Conservation (phyloP, 2,113 vertebrate genomes). For the Lipophrys pholis region DNA sequence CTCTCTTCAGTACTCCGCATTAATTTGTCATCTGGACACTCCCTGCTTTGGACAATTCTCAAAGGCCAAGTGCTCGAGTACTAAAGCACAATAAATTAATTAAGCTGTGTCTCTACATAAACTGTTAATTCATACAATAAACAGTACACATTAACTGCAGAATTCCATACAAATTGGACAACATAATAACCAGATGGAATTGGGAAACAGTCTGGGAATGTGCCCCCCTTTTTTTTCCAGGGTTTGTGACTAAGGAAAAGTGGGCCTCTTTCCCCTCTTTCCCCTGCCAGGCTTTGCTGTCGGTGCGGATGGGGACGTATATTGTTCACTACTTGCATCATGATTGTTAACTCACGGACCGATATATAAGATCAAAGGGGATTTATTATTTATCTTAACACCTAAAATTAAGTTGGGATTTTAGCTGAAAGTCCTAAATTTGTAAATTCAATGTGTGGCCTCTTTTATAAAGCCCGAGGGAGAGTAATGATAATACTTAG, state of each 20-base stretch:
- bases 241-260: constrained; percentile 50
- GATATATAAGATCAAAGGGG: too few species aligned
- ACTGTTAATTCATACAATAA: constrained; percentile 53
- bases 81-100: constrained; percentile 18
- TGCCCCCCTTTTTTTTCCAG: constrained; percentile 35
- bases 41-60: constrained; percentile 1
- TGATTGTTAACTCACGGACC: neutral
- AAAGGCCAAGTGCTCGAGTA: constrained; percentile 29
- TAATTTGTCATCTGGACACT: neutral
- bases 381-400: too few species aligned
- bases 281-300: constrained; percentile 58
- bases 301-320: constrained; percentile 27
- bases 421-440: too few species aligned
- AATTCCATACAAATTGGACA: constrained; percentile 77
- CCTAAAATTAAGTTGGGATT: too few species aligned
- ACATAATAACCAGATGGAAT: constrained; percentile 75
- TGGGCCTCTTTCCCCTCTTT: constrained; percentile 64
- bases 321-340: constrained; percentile 22
- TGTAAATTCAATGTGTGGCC: too few species aligned
- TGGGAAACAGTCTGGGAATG: constrained; percentile 79
- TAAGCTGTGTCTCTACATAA: constrained; percentile 35
- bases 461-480: too few species aligned
- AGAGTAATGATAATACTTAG: too few species aligned
- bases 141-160: constrained; percentile 68
- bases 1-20: constrained; percentile 1